Conservation (phyloP, 2,113 vertebrate species). For the Oryzias celebensis region DNA sequence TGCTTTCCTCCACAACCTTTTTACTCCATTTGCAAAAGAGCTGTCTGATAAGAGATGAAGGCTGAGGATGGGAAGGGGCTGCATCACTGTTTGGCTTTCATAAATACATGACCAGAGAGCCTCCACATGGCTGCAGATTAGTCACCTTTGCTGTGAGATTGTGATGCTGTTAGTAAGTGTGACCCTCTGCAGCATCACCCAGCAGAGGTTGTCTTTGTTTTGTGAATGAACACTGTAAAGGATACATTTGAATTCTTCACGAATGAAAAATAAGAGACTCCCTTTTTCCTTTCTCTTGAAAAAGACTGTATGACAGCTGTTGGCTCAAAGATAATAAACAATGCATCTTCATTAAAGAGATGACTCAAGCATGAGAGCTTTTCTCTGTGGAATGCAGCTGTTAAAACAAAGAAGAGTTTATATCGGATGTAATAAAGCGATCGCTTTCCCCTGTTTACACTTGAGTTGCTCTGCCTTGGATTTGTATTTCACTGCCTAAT, state of each 20-base stretch:
- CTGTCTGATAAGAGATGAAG: conserved; percentile 42
- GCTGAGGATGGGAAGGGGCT: neutral
- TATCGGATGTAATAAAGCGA: conserved; percentile 44
- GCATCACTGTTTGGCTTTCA: conserved; percentile 23
- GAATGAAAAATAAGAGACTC: too few species aligned
- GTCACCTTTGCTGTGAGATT: conserved; percentile 38
- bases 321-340: conserved; percentile 8
- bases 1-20: conserved; percentile 47
- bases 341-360: conserved; percentile 38
- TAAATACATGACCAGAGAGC: conserved; percentile 21
- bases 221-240: neutral
- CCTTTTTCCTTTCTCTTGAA: too few species aligned
- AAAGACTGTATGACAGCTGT: neutral
- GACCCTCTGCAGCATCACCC: conserved; percentile 20
- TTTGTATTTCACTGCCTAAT: conserved; percentile 54
- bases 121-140: conserved; percentile 25
- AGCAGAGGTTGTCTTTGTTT: conserved; percentile 8
- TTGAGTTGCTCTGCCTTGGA: conserved; percentile 45
- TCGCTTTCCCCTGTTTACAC: conserved; percentile 48
- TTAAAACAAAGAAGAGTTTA: conserved; percentile 32
- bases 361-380: conserved; percentile 44
- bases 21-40: conserved; percentile 36
- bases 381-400: conserved; percentile 24
- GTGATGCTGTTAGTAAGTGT: conserved; percentile 29
- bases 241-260: too few species aligned